Evolutionary conservation across 1,140 invertebrate genomes (phyloP).

Genomic region (Drosophila ohnishii): DNA sequence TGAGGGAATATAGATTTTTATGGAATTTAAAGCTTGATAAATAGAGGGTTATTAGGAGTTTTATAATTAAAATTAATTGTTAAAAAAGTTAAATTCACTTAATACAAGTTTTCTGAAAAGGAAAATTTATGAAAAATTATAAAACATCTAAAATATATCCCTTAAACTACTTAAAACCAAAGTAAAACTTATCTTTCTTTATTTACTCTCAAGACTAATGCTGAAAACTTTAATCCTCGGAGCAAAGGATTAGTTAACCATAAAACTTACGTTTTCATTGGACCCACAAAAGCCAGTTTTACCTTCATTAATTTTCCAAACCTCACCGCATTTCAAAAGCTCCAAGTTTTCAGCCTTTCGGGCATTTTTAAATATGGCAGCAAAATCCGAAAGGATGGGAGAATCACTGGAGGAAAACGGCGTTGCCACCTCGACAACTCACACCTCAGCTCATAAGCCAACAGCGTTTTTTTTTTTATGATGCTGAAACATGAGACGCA

Average conservation of each 20-base stretch:
- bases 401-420: background rate
- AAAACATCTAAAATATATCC: background rate
- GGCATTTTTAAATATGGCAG: conserved; percentile 63
- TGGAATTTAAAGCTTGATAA: background rate
- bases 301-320: conserved; percentile 21
- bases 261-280: conserved; percentile 11
- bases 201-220: background rate
- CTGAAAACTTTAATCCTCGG: conserved; percentile 4
- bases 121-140: background rate
- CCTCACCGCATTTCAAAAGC: conserved; percentile 37
- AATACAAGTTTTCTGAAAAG: background rate
- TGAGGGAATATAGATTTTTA: background rate
- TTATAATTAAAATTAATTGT: conserved; percentile 1
- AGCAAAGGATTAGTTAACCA: background rate
- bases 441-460: conserved; percentile 20
- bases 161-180: background rate
- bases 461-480: conserved; percentile 64
- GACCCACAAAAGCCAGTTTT: conserved; percentile 1
- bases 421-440: conserved; percentile 10
- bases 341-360: conserved; percentile 46
- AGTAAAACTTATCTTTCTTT: background rate
- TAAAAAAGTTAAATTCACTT: too few relatives aligned
- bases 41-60: background rate
- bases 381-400: conserved; percentile 9
- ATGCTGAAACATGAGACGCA: conserved; percentile 67